Percentiles rank a stretch among this genome's conserved stretches.
phyloP scores from a whole-genome alignment of 23 tunicate genomes.

The Pegea sp. region DNA sequence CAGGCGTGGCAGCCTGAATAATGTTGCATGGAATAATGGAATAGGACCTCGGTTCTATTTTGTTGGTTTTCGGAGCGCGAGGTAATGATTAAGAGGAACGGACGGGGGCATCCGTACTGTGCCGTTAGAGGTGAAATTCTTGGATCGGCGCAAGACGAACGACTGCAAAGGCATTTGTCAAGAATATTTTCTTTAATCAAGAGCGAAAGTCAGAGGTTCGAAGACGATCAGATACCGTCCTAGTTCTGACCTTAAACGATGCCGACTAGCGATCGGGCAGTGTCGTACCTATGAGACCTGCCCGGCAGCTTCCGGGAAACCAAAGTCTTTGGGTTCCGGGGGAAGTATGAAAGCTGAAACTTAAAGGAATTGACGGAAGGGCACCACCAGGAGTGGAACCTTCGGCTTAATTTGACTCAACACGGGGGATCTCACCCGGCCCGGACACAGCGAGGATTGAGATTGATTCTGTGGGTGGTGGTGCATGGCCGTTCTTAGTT shows the following conservation, averaged over 20 bases:
- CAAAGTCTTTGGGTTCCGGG: constrained; percentile 27
- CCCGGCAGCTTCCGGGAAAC: constrained; percentile 56
- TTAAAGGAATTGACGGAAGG: too few relatives aligned
- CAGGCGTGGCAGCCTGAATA: constrained; percentile 49
- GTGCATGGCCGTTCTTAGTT: too few relatives aligned
- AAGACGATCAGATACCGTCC: constrained; percentile 89
- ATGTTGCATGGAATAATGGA: constrained; percentile 49
- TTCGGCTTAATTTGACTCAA: too few relatives aligned
- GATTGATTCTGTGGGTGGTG: too few relatives aligned
- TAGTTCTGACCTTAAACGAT: constrained; percentile 75
- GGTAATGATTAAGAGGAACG: constrained; percentile 68
- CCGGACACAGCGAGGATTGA: too few relatives aligned
- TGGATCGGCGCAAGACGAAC: constrained; percentile 71
- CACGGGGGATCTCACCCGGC: too few relatives aligned
- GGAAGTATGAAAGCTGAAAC: constrained; percentile 12
- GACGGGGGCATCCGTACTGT: constrained; percentile 63
- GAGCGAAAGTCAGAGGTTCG: constrained; percentile 41
- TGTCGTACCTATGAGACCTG: too few relatives aligned
- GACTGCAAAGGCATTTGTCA: constrained; percentile 47
- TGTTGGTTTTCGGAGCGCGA: constrained; percentile 61
- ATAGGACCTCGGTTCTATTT: constrained; percentile 61
- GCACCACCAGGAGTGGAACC: constrained; percentile 75
- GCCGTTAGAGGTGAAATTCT: constrained; percentile 49
- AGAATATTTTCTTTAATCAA: constrained; percentile 80
- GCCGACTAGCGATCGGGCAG: too few relatives aligned